These are phyloP conservation scores for Trachymyrmex septentrionalis DNA, from an alignment of 1,140 invertebrate genomes.

Conservation along the genomic window DNA sequence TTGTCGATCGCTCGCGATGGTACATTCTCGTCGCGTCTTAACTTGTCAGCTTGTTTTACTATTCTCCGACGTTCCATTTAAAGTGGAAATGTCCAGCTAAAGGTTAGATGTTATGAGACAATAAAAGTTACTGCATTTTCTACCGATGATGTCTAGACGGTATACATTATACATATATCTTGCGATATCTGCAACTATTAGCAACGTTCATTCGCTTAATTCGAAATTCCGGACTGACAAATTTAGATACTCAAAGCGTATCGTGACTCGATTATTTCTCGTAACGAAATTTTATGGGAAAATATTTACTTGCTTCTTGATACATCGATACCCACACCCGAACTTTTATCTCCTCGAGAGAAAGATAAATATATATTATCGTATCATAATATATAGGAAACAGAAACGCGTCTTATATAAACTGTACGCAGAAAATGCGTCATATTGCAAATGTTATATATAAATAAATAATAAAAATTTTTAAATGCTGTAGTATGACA, in stretches of 20 bases:
- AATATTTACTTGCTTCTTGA: slow-evolving; percentile 40
- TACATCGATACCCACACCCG: slow-evolving; percentile 23
- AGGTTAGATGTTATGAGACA: slow-evolving; percentile 46
- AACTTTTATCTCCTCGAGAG: slow-evolving; percentile 38
- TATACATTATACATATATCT: neutral
- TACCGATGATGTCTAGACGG: neutral
- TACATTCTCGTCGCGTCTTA: slow-evolving; percentile 16
- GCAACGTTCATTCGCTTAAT: neutral
- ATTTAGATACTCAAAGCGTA: slow-evolving; percentile 13
- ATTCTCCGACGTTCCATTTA: slow-evolving; percentile 11
- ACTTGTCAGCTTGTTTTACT: slow-evolving; percentile 25
- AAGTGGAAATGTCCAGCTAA: slow-evolving; percentile 35
- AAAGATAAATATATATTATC: slow-evolving; percentile 17
- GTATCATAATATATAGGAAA: slow-evolving; percentile 2
- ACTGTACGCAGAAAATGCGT: slow-evolving; percentile 3
- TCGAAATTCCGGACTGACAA: slow-evolving; percentile 3
- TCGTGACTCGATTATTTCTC: slow-evolving; percentile 28
- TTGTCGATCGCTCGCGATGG: neutral
- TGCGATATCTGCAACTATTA: slow-evolving; percentile 17
- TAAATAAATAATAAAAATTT: slow-evolving; percentile 26
- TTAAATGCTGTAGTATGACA: neutral
- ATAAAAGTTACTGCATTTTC: slow-evolving; percentile 48
- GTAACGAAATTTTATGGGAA: neutral
- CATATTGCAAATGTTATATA: neutral
- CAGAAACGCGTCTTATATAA: slow-evolving; percentile 19